phyloP scores from a whole-genome alignment of 1,140 invertebrate species.

The Oryctes rhinoceros region DNA sequence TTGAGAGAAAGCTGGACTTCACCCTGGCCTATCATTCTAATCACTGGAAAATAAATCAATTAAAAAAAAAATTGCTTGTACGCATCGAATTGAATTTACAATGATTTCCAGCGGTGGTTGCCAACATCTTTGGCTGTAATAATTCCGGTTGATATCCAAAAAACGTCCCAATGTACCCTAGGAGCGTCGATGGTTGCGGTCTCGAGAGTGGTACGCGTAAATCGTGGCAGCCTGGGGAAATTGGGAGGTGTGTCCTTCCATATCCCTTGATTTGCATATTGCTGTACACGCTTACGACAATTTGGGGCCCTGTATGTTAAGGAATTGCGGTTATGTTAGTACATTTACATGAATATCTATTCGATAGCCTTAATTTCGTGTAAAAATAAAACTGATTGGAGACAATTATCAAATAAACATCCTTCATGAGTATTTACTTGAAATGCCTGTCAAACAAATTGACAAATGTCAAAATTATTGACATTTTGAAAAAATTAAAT shows the following conservation, averaged over 20 bases:
- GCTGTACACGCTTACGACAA: constrained; percentile 58
- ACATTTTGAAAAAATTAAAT: too few relatives aligned
- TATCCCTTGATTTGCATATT: constrained; percentile 55
- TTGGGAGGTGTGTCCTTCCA: constrained; percentile 56
- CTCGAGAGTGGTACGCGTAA: constrained; percentile 53
- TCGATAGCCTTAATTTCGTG: too few relatives aligned
- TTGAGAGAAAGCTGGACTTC: constrained; percentile 50
- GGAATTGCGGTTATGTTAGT: not conserved
- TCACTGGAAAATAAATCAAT: constrained; percentile 50
- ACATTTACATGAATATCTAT: too few relatives aligned
- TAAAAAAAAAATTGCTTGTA: constrained; percentile 30
- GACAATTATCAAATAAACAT: too few relatives aligned
- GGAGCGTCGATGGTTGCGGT: constrained; percentile 54
- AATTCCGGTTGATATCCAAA: constrained; percentile 60
- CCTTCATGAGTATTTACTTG: too few relatives aligned
- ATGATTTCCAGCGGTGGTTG: constrained; percentile 57
- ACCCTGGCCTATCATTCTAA: constrained; percentile 56
- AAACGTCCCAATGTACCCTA: constrained; percentile 57
- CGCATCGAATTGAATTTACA: constrained; percentile 44
- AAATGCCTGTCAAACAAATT: too few relatives aligned
- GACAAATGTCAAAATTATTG: too few relatives aligned
- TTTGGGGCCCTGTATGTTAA: constrained; percentile 58
- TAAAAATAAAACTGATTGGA: too few relatives aligned
- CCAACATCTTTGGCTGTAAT: constrained; percentile 58
- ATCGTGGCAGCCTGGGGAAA: constrained; percentile 54